phyloP scores from a whole-genome alignment of 1,140 invertebrate genomes.

The Drosophila guanche region DNA sequence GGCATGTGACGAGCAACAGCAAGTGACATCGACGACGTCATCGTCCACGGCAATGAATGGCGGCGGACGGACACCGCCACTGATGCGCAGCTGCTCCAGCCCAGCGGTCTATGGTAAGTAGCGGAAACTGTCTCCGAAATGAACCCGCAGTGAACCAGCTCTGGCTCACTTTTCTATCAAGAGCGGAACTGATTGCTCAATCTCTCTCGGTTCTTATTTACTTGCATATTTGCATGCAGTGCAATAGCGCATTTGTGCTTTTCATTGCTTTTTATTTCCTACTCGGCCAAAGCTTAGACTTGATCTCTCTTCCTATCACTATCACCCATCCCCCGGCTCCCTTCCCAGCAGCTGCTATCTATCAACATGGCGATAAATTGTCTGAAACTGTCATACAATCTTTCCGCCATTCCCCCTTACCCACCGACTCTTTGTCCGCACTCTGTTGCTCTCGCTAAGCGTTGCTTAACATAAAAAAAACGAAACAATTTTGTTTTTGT shows the following conservation, averaged over 20 bases:
- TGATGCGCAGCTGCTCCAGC: slow-evolving; percentile 83
- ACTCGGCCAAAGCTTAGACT: slow-evolving; percentile 23
- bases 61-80: slow-evolving; percentile 69
- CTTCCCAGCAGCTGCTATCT: slow-evolving; percentile 13
- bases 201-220: slow-evolving; percentile 29
- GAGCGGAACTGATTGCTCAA: slow-evolving; percentile 22
- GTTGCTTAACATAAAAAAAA: slow-evolving; percentile 65
- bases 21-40: slow-evolving; percentile 61
- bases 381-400: slow-evolving; percentile 42
- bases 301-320: slow-evolving; percentile 12
- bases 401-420: slow-evolving; percentile 25
- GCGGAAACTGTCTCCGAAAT: slow-evolving; percentile 16
- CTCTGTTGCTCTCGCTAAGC: slow-evolving; percentile 36
- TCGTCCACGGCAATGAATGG: slow-evolving; percentile 81
- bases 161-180: slow-evolving; percentile 7
- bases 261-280: slow-evolving; percentile 76
- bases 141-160: too few relatives aligned
- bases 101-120: slow-evolving; percentile 82
- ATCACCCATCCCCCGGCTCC: slow-evolving; percentile 4
- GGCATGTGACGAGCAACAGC: slow-evolving; percentile 76
- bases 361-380: slow-evolving; percentile 50
- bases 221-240: slow-evolving; percentile 65
- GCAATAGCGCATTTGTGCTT: slow-evolving; percentile 64
- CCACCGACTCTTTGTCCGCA: neutral
- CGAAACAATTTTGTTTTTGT: slow-evolving; percentile 66